Evolutionary conservation across 2,113 vertebrate genomes (phyloP).

Genomic region (Lepisosteus oculatus): DNA sequence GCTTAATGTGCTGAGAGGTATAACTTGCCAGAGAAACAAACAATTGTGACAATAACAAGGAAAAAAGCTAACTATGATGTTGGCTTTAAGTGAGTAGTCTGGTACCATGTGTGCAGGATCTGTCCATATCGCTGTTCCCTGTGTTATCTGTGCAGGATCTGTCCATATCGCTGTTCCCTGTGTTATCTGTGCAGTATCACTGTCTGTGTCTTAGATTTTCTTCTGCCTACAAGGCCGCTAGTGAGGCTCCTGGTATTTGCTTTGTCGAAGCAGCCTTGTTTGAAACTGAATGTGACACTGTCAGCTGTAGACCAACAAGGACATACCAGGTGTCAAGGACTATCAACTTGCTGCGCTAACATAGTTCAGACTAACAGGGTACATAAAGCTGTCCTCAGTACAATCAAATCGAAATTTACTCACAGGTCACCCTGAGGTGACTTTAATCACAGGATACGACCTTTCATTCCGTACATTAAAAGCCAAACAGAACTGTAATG

Average conservation of each 20-base stretch:
- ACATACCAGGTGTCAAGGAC: conserved; percentile 53
- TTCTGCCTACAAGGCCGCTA: not conserved
- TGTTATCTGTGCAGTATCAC: conserved; percentile 40
- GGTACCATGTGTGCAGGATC: no score
- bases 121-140: no score
- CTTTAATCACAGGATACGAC: conserved; percentile 18
- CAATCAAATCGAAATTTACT: conserved; percentile 65
- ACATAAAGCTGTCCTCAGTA: conserved; percentile 46
- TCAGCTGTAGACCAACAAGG: conserved; percentile 47
- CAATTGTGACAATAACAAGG: no score
- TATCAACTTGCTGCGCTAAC: conserved; percentile 43
- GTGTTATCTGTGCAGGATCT: conserved; percentile 30
- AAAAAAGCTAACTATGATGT: no score
- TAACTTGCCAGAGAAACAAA: no score
- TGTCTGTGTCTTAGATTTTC: conserved; percentile 57
- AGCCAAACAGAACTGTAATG: conserved; percentile 35
- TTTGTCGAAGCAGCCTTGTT: conserved; percentile 20
- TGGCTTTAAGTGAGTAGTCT: no score
- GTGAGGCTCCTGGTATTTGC: conserved; percentile 8
- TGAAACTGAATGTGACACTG: conserved; percentile 29
- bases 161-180: conserved; percentile 46
- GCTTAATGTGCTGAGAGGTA: no score
- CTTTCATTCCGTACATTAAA: conserved; percentile 42
- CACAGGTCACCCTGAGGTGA: conserved; percentile 35
- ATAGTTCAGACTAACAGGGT: conserved; percentile 43